Conservation (phyloP, 2,888 invertebrate genomes). For the Trichopria drosophilae region DNA sequence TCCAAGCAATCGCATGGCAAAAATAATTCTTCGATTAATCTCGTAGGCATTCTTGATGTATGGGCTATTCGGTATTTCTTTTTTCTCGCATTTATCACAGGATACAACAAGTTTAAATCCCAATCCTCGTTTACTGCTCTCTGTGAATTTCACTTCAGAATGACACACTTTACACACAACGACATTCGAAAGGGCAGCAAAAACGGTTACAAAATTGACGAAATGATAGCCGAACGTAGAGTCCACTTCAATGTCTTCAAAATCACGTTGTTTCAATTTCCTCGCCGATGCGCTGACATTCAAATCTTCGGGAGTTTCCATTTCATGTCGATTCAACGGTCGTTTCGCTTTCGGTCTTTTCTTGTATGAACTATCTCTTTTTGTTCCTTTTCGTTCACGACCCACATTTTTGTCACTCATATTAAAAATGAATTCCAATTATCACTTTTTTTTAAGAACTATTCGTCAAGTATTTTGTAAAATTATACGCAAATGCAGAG, state of each 20-base stretch:
- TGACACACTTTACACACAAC: conserved; percentile 36
- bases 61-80: conserved; percentile 15
- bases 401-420: conserved; percentile 2
- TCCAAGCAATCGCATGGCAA: conserved; percentile 26
- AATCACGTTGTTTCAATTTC: conserved; percentile 23
- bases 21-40: conserved; percentile 27
- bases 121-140: conserved; percentile 33
- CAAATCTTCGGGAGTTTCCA: conserved; percentile 9
- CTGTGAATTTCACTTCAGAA: conserved; percentile 33
- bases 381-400: conserved; percentile 3
- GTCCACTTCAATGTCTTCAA: conserved; percentile 27
- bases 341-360: conserved; percentile 10
- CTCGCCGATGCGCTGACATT: conserved; percentile 26
- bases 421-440: background rate
- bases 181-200: conserved; percentile 31
- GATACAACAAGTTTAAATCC: conserved; percentile 35
- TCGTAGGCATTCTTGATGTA: conserved; percentile 17
- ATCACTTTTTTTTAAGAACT: background rate
- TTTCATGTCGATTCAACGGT: conserved; percentile 14
- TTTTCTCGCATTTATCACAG: no score
- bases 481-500: no score
- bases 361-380: background rate
- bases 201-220: conserved; percentile 33
- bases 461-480: background rate
- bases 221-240: conserved; percentile 28